Base-by-base conservation (phyloP, 2,113 vertebrate species). In the Carettochelys insculpta region DNA sequence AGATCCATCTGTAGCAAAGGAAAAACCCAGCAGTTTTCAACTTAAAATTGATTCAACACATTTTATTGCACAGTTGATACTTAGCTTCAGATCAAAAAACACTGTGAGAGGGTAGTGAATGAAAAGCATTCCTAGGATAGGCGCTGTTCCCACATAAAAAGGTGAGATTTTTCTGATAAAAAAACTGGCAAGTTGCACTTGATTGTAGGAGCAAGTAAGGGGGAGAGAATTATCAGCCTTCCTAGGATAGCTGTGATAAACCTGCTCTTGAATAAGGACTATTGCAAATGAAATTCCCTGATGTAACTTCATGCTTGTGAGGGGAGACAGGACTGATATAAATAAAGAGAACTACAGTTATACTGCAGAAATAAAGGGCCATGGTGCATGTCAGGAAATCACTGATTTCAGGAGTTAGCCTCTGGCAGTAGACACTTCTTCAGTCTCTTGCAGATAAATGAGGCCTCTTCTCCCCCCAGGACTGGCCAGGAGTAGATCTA, bases 21-120 rank as follows among this genome's bases (percentile, higher is more conserved):
- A 89, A 79, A 47, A 16, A 6, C 6, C 27, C 45, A 85, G 83
- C 83, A 4, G 17, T 31, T 86, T 77, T 90, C 76, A 51, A 31
- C 58, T 56, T 82, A 50, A 88, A 51, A 54, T 41, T 75, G 47
- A 12, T 16, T 27, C 14, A 41, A 52, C 47, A 80, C 24, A 68
- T 80, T 89, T 89, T 92, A 94, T 77, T 93, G 96, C 94, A 94
- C 75, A 19, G 85, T 83, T 90, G 84, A 91, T 81, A 77, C 47
- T 87, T 76, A 45, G 85, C 85, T 87, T 90, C 82, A 85, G 61
- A 92, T 84, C 0, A 6, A 75, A 83, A 88, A 75, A 94, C 86
- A 11, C 8, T 27, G 11, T 81, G 19, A 45, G 77, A 51, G 19
- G 58, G 56, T 88, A 2, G 0, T 24, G 83, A 73, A 25, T 17